These are phyloP conservation scores for Girardinichthys multiradiatus DNA, from an alignment of 2,113 vertebrate genomes.

Conservation along the genomic window DNA sequence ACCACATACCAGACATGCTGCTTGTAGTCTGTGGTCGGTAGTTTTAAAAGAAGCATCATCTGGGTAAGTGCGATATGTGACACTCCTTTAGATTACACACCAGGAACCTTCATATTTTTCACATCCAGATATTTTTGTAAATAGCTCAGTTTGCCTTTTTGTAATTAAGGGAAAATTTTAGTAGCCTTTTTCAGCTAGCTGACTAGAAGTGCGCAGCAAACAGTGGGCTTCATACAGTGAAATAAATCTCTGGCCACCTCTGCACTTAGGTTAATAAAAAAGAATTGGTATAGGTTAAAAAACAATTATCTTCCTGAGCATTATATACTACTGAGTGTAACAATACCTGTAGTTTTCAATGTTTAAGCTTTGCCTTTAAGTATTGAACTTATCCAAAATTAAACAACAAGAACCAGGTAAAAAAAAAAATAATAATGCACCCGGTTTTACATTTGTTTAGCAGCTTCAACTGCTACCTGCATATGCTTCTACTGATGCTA, in stretches of 20 bases:
- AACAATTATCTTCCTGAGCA: neutral
- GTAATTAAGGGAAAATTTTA: too few species aligned
- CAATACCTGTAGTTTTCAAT: neutral
- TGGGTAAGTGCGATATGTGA: neutral
- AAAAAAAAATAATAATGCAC: neutral
- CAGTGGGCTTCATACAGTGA: too few species aligned
- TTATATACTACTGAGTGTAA: neutral
- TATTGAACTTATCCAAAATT: neutral
- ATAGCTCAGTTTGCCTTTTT: too few species aligned
- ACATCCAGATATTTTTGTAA: too few species aligned
- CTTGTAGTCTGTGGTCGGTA: neutral
- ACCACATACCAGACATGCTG: too few species aligned
- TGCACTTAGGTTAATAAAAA: constrained; percentile 1
- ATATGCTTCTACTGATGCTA: constrained; percentile 2
- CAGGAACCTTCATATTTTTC: too few species aligned
- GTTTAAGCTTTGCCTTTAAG: neutral
- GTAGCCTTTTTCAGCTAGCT: too few species aligned
- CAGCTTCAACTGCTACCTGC: neutral
- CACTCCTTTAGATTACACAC: too few species aligned
- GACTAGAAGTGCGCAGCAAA: too few species aligned
- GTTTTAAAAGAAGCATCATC: neutral
- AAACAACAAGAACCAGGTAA: neutral
- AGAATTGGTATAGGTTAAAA: neutral
- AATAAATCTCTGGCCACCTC: too few species aligned
- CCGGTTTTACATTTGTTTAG: neutral